A percentile compares a stretch with the other conserved stretches of the same genome.
phyloP scores from a whole-genome alignment of 2,797 vertebrate genomes.

The Bovichtus variegatus region DNA sequence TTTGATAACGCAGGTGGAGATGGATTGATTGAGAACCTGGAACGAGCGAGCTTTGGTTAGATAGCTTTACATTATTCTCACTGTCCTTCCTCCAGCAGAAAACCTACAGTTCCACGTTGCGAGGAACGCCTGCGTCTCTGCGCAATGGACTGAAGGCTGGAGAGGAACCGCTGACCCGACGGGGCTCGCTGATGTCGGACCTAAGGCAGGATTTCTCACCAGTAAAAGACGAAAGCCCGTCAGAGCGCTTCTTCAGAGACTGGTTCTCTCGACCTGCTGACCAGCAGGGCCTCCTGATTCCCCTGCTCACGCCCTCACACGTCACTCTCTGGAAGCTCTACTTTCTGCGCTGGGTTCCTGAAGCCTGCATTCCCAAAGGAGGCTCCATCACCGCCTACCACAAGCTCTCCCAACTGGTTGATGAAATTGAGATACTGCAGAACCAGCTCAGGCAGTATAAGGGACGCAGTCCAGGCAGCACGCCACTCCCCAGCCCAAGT shows the following conservation, averaged over 20 bases:
- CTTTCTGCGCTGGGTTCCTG: constrained; percentile 97
- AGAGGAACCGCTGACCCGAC: constrained; percentile 86
- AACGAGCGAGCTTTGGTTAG: not conserved
- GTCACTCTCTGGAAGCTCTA: constrained; percentile 95
- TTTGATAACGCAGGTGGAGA: not conserved
- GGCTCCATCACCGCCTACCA: constrained; percentile 91
- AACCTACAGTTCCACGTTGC: constrained; percentile 91
- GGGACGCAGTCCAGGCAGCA: constrained; percentile 65
- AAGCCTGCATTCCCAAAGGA: constrained; percentile 92
- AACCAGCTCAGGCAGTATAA: constrained; percentile 88
- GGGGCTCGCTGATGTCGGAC: constrained; percentile 89
- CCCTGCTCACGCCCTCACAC: constrained; percentile 88
- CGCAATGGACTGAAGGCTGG: constrained; percentile 87
- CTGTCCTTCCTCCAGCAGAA: constrained; percentile 82
- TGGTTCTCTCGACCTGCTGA: constrained; percentile 91
- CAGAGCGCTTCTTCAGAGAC: constrained; percentile 90
- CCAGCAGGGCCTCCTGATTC: constrained; percentile 90
- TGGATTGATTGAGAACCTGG: not conserved
- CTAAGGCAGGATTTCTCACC: constrained; percentile 86
- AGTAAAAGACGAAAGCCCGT: constrained; percentile 78
- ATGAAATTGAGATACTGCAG: constrained; percentile 92
- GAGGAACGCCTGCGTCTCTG: constrained; percentile 84
- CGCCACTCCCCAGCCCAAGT: constrained; percentile 67
- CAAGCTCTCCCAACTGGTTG: constrained; percentile 90
- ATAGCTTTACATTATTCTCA: not conserved